A percentile compares a stretch with the other conserved stretches of the same genome.
Evolutionary conservation across 1,140 invertebrate genomes (phyloP).

Genomic region (Drosophila lacteicornis): DNA sequence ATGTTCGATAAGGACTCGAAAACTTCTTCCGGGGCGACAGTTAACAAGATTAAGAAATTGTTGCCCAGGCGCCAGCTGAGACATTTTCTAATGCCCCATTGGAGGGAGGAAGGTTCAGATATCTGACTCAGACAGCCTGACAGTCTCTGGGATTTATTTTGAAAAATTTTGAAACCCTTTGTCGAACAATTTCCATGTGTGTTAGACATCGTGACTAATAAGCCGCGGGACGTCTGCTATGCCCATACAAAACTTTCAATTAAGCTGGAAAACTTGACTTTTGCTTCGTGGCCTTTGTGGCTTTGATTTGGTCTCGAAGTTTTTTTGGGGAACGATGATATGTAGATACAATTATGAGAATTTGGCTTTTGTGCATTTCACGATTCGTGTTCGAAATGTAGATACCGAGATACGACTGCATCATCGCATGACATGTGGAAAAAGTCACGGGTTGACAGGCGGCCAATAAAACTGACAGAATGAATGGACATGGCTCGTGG

Average conservation of each 20-base stretch:
- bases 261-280: conserved; percentile 57
- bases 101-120: conserved; percentile 3
- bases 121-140: conserved; percentile 26
- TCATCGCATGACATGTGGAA: conserved; percentile 78
- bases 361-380: conserved; percentile 70
- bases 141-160: conserved; percentile 9
- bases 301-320: conserved; percentile 21
- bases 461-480: conserved; percentile 82
- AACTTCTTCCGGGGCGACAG: conserved; percentile 66
- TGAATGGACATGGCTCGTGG: conserved; percentile 70
- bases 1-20: conserved; percentile 59
- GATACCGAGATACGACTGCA: conserved; percentile 62
- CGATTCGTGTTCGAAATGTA: conserved; percentile 56
- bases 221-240: conserved; percentile 67
- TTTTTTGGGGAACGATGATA: conserved; percentile 35
- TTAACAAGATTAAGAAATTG: conserved; percentile 49
- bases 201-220: conserved; percentile 75
- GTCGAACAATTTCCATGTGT: conserved; percentile 63
- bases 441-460: conserved; percentile 77
- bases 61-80: conserved; percentile 49
- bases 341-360: conserved; percentile 53
- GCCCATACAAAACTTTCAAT: conserved; percentile 68
- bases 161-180: conserved; percentile 28
- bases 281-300: conserved; percentile 29
- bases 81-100: conserved; percentile 34